phyloP scores from a whole-genome alignment of 2,113 vertebrate species.

The Butorides virescens region DNA sequence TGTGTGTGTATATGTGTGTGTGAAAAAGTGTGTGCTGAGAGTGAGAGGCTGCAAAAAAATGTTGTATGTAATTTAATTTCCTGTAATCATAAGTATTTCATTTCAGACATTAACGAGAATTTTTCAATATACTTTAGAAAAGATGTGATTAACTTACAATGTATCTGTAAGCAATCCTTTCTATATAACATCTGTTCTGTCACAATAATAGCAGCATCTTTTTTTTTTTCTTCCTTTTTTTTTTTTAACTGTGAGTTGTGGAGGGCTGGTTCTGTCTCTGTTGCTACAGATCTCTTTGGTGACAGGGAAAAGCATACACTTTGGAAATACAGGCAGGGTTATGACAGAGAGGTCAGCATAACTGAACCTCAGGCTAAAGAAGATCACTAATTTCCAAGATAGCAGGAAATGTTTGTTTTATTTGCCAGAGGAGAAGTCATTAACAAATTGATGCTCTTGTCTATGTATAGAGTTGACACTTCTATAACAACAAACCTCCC shows the following conservation, averaged over 20 bases:
- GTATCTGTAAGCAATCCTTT: slow-evolving; percentile 26
- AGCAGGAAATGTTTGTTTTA: background rate
- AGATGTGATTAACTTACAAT: slow-evolving; percentile 15
- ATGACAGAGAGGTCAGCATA: slow-evolving; percentile 8
- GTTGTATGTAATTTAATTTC: slow-evolving; percentile 75
- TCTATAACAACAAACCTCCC: background rate
- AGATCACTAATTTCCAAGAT: background rate
- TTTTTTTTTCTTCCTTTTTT: background rate
- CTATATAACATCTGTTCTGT: background rate
- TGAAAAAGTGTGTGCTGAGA: slow-evolving; percentile 24
- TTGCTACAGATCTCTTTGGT: background rate
- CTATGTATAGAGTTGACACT: background rate
- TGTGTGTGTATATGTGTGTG: slow-evolving; percentile 64
- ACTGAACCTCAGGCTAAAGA: background rate
- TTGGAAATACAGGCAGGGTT: background rate
- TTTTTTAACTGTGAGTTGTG: background rate
- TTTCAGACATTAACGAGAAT: slow-evolving; percentile 43
- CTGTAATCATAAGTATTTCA: slow-evolving; percentile 80
- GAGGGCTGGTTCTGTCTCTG: background rate
- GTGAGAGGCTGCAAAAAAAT: slow-evolving; percentile 70
- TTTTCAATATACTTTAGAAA: slow-evolving; percentile 32
- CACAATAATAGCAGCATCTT: background rate
- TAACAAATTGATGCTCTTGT: background rate
- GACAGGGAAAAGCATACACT: background rate
- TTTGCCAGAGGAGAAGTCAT: background rate